Evolutionary conservation across 2,888 invertebrate species (phyloP).

Genomic region (Tupiocoris notatus): DNA sequence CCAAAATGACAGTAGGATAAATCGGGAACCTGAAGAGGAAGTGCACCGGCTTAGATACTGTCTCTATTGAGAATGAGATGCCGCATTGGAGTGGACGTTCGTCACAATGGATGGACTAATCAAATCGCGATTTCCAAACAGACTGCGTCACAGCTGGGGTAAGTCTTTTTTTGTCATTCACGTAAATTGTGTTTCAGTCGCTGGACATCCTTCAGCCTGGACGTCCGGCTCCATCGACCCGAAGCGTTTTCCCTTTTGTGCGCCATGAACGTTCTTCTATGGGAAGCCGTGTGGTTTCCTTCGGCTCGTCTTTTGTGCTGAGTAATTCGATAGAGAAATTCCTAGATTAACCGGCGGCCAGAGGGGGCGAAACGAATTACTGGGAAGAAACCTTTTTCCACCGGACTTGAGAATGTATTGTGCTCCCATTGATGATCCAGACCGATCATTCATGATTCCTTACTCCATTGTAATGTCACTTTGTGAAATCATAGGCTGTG

Average conservation of each 20-base stretch:
- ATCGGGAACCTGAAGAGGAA: not conserved
- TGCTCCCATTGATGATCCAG: not conserved
- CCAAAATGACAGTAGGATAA: too few species aligned
- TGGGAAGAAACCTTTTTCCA: not conserved
- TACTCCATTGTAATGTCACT: not conserved
- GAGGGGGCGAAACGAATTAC: constrained; percentile 10
- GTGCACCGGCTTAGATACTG: not conserved
- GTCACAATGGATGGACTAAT: not conserved
- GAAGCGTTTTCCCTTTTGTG: not conserved
- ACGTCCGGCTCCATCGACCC: not conserved
- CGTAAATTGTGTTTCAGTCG: not conserved
- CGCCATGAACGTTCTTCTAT: constrained; percentile 1
- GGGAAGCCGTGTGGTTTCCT: not conserved
- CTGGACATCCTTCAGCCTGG: not conserved
- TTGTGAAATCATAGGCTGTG: too few species aligned
- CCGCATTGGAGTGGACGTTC: not conserved
- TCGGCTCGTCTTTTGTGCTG: not conserved
- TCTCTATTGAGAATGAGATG: not conserved
- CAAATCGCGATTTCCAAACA: not conserved
- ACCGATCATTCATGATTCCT: not conserved
- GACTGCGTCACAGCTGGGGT: not conserved
- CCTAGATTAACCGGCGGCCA: constrained; percentile 4
- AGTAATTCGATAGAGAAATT: constrained; percentile 25
- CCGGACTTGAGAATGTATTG: not conserved
- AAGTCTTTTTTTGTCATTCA: not conserved